phyloP scores from a whole-genome alignment of 2,888 invertebrate species.

The Unio delphinus region DNA sequence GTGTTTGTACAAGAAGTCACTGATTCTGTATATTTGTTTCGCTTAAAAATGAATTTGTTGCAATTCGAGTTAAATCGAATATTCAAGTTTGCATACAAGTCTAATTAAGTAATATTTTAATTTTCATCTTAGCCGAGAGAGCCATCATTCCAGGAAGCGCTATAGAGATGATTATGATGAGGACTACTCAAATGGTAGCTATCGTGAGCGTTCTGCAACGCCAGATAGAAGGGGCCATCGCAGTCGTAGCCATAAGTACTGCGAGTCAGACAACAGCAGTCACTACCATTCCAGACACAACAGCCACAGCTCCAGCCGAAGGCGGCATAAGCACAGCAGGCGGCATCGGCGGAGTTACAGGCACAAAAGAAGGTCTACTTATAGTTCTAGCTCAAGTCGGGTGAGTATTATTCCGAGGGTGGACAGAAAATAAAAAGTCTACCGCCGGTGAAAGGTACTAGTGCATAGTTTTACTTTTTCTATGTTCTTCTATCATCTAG shows the following conservation, averaged over 20 bases:
- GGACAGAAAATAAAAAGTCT: background rate
- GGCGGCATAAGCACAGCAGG: slow-evolving; percentile 36
- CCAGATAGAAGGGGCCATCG: slow-evolving; percentile 9
- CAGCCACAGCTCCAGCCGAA: slow-evolving; percentile 34
- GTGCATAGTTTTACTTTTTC: too few relatives aligned
- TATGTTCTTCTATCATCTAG: too few relatives aligned
- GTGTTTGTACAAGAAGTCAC: too few relatives aligned
- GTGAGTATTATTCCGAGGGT: slow-evolving; percentile 32
- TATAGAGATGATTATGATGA: slow-evolving; percentile 20
- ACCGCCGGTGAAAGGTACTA: too few relatives aligned
- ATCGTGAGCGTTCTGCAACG: slow-evolving; percentile 24
- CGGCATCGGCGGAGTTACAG: slow-evolving; percentile 42
- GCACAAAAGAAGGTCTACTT: slow-evolving; percentile 41
- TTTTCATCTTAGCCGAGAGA: too few relatives aligned
- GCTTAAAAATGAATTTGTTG: too few relatives aligned
- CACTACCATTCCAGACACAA: slow-evolving; percentile 32
- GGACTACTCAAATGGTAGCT: slow-evolving; percentile 12
- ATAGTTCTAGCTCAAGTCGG: slow-evolving; percentile 48
- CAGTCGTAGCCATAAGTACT: slow-evolving; percentile 16
- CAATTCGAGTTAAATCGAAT: too few relatives aligned
- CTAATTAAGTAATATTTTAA: too few relatives aligned
- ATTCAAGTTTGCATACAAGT: too few relatives aligned
- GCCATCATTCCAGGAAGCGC: slow-evolving; percentile 5
- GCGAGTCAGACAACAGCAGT: slow-evolving; percentile 19
- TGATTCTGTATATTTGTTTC: too few relatives aligned